These are phyloP conservation scores for Bilobella aurantiaca DNA, from an alignment of 1,140 invertebrate species.

Conservation along the genomic window DNA sequence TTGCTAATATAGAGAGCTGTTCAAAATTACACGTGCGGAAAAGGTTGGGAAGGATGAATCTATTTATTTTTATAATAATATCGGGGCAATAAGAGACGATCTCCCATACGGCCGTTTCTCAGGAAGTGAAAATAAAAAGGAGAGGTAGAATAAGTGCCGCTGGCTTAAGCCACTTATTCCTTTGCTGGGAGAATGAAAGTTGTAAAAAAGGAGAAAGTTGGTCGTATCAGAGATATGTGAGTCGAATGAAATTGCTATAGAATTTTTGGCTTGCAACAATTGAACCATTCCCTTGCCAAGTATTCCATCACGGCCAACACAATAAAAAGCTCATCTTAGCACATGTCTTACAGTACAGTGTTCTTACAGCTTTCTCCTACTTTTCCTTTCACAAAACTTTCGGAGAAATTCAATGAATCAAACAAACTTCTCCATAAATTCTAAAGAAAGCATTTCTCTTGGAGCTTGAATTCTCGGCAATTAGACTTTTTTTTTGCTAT, in stretches of 20 bases:
- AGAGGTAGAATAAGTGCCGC: too few relatives aligned
- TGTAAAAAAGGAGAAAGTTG: not conserved
- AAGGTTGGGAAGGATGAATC: too few relatives aligned
- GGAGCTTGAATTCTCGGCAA: too few relatives aligned
- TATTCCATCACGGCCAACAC: not conserved
- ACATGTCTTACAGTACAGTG: too few relatives aligned
- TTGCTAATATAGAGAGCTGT: too few relatives aligned
- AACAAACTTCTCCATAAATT: not conserved
- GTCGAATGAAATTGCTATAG: not conserved
- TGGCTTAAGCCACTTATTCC: not conserved
- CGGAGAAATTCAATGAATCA: not conserved
- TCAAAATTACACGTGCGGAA: too few relatives aligned
- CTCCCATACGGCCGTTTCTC: too few relatives aligned
- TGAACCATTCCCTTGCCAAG: not conserved
- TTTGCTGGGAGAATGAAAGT: not conserved
- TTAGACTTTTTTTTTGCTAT: too few relatives aligned
- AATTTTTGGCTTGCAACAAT: constrained; percentile 2
- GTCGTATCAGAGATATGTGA: not conserved
- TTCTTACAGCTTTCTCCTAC: not conserved
- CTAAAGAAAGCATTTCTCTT: too few relatives aligned
- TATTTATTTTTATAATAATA: too few relatives aligned
- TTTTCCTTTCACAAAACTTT: not conserved
- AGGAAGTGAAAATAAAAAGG: too few relatives aligned
- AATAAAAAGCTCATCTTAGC: not conserved
- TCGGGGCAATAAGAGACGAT: too few relatives aligned